Base-by-base conservation (phyloP, 1,140 invertebrate species). In the Hydropsyche tenuis region DNA sequence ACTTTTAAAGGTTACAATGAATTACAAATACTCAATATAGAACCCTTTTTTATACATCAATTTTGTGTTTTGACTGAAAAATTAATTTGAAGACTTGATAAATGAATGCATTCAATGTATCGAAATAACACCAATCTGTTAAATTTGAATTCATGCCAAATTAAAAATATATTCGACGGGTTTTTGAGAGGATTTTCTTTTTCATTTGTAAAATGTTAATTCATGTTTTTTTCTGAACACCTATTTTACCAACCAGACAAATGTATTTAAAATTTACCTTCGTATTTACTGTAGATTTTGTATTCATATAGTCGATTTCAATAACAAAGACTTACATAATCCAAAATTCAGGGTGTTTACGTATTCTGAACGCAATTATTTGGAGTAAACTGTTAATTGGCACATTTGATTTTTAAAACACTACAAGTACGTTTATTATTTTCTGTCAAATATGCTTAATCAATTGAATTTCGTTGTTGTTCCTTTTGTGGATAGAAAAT, bases 401-500 rank as follows among this genome's bases (percentile, higher is more conserved):
- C 30, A 37, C 3, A 4, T 37, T 37, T 37, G 3, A 37, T 37
- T 9, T 37, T 37, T 37, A 4, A 4, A 3, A 37, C 9, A 37
- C 30, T 37, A 37, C n/a, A n/a, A n/a, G n/a, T n/a, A n/a, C n/a
- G n/a, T n/a, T n/a, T n/a, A n/a, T n/a, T 37, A 4, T 37, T 4
- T 37, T 37, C 9, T 37, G 30, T 37, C 3, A 37, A 37, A 37
- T 37, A 4, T 37, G 9, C 30, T 3, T 37, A 37, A 37, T 37
- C 30, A 37, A 37, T 37, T 37, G 9, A 37, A 37, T 37, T 37
- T 37, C 9, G 73, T 77, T 75, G 74, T 63, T 69, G 76, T 77
- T 77, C 76, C 73, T 77, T 77, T 77, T 73, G 72, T 75, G 73
- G 45, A 77, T 75, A 77, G 74, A 60, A 73, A 72, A 72, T 69